Evolutionary conservation across 2,797 vertebrate genomes (phyloP).

Genomic region (Luscinia luscinia): DNA sequence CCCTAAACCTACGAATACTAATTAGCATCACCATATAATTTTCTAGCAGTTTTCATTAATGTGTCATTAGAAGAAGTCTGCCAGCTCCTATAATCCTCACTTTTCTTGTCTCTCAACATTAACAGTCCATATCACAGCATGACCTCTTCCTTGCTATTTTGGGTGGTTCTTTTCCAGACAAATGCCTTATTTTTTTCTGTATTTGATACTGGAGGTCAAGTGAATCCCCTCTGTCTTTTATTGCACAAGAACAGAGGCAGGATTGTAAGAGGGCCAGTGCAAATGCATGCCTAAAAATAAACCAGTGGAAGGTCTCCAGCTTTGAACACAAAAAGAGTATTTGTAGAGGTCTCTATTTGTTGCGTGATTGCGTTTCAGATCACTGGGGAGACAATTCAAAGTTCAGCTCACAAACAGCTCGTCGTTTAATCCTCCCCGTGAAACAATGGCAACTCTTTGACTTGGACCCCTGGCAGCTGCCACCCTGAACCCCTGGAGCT

Average conservation of each 20-base stretch:
- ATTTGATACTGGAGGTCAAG: background rate
- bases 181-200: background rate
- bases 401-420: background rate
- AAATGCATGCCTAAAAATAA: slow-evolving; percentile 15
- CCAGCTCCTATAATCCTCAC: background rate
- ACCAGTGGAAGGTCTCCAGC: background rate
- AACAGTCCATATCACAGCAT: background rate
- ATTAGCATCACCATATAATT: background rate
- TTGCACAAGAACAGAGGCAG: slow-evolving; percentile 12
- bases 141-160: background rate
- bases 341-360: background rate
- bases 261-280: background rate
- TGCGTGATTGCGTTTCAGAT: background rate
- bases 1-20: background rate
- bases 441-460: background rate
- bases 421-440: background rate
- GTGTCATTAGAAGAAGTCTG: background rate
- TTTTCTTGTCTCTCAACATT: background rate
- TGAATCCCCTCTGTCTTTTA: background rate
- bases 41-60: background rate
- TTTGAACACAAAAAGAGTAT: background rate
- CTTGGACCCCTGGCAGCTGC: rapidly evolving
- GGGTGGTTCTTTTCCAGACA: background rate
- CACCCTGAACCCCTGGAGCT: background rate
- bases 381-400: background rate